These are phyloP conservation scores for Microctonus aethiopoides DNA, from an alignment of 2,888 invertebrate genomes.

Conservation along the genomic window DNA sequence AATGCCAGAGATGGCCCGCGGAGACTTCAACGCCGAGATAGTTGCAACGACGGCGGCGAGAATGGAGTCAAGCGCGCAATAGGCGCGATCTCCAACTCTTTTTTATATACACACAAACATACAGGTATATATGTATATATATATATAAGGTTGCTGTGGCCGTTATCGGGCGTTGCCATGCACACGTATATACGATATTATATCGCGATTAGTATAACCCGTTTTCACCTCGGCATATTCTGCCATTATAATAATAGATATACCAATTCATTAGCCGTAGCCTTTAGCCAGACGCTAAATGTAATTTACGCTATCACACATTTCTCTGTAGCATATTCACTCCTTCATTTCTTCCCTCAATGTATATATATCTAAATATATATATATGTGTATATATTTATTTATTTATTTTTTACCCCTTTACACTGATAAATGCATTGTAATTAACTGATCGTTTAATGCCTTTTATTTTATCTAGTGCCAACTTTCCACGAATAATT, in stretches of 20 bases:
- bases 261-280: constrained; percentile 43
- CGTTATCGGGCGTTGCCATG: constrained; percentile 23
- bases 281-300: constrained; percentile 38
- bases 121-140: background rate
- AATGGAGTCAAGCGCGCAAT: constrained; percentile 13
- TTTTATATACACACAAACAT: background rate
- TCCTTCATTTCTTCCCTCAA: background rate
- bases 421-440: background rate
- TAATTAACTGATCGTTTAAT: background rate
- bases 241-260: constrained; percentile 39
- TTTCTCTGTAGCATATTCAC: constrained; percentile 30
- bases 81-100: constrained; percentile 6
- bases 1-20: constrained; percentile 27
- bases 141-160: constrained; percentile 3
- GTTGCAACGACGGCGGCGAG: background rate
- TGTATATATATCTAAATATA: no score
- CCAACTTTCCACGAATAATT: background rate
- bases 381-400: no score
- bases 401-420: background rate
- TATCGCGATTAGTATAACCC: constrained; percentile 43
- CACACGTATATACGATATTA: constrained; percentile 37
- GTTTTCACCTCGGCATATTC: constrained; percentile 36
- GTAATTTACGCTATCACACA: constrained; percentile 40
- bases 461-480: background rate
- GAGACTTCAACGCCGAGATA: constrained; percentile 29